Evolutionary conservation across 2,888 invertebrate species (phyloP), one percentile per base, ranked within the genome.

Genomic region (Lamproptera curius): DNA sequence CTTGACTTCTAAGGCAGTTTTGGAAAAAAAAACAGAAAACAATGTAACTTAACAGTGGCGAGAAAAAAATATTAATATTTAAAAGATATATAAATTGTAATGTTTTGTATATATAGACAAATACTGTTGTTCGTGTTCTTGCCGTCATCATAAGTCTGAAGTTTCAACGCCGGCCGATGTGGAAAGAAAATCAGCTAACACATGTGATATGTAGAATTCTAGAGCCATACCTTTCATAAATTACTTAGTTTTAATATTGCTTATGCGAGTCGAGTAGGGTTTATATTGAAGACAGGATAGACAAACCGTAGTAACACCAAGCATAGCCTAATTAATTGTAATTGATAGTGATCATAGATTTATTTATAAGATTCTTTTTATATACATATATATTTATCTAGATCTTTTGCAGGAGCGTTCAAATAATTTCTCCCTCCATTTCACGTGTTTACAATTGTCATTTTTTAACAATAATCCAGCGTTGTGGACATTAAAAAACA

Each of bases 261-360:
- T 79, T 79, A 68, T 53, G 76, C 76, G 70, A 66, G 61, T 62
- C 57, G 59, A 60, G 62, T 67, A 65, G 63, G 52, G 54, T 64
- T 65, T 66, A 61, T 63, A 59, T 55, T 57, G 57, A 59, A 34
- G 52, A 59, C 61, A 72, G 69, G 69, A 75, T 76, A 72, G 70
- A 72, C 71, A 63, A 73, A 80, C 68, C 57, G 78, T 85, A 85
- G 85, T 71, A 82, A 86, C 85, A 85, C 86, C 86, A 86, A 86
- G 76, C 73, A 76, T 84, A 85, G 85, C 81, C 79, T 85, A 84
- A 78, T 70, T 77, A 73, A 73, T 70, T 70, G 67, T 80, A 80
- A 79, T 72, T 65, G 70, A 78, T 83, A 84, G 70, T 77, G 81
- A 83, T 76, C 75, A 78, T 86, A 86, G 85, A 79, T 73, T 82